Base-by-base conservation (phyloP, 2,888 invertebrate species). In the Leptopterna dolabrata region DNA sequence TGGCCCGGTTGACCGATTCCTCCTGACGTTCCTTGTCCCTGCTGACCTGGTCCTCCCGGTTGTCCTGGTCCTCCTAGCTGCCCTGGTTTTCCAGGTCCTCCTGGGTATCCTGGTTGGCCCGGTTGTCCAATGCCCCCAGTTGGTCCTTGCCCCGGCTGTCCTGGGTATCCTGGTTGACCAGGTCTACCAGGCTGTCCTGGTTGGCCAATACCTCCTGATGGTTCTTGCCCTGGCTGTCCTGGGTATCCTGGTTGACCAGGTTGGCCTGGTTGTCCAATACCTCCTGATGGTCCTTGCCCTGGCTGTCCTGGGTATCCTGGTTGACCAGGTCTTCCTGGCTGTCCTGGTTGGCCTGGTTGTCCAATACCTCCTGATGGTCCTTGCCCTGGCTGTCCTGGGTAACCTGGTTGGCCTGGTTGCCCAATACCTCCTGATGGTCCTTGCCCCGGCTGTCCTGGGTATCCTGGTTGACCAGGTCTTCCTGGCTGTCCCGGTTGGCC, bases 181-280 rank as follows among this genome's bases (percentile, higher is more conserved):
- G 36, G 36, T 36, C 36, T 7, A 55, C 78, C 82, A 45, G 90
- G 89, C n/a, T 76, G 87, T 47, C 90, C 90, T 55, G 90, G 89
- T 19, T 76, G 87, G 41, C 90, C 90, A 27, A 90, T 89, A 29
- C 76, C 24, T n/a, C 89, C 89, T 71, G 88, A 36, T 91, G 14
- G 19, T 36, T 4, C 36, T 36, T 36, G 36, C 36, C n/a, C n/a
- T n/a, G n/a, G n/a, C n/a, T n/a, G 36, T 36, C 90, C 91, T 85
- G 90, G 90, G 29, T 89, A 87, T 45, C 90, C 90, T 80, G 91
- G 90, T 41, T 88, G 76, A 47, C 90, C n/a, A n/a, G 90, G 90
- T 29, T 89, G 87, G 41, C 90, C 90, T 80, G 91, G 90, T 41
- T 88, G 76, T 41, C 90, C 89, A 73, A 88, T 89, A 0, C 45